phyloP scores from a whole-genome alignment of 2,113 vertebrate genomes.

The Anolis sagrei region DNA sequence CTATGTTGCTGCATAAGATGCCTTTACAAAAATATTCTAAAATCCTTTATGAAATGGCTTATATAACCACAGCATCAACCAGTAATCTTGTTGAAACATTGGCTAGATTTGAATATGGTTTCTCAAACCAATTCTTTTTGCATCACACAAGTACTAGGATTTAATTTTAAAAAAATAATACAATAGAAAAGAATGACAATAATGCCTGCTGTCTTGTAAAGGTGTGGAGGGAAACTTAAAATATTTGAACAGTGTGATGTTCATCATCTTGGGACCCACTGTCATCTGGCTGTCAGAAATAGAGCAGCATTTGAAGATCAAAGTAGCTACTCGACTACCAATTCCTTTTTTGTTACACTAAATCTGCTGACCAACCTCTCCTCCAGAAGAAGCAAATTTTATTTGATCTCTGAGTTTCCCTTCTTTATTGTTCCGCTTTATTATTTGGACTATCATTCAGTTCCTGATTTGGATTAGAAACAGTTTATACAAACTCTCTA shows the following conservation, averaged over 20 bases:
- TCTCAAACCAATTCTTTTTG: neutral
- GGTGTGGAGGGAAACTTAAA: neutral
- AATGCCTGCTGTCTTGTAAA: slow-evolving; percentile 28
- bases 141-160: neutral
- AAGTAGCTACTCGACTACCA: neutral
- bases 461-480: slow-evolving; percentile 9
- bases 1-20: neutral
- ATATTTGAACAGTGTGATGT: slow-evolving; percentile 5
- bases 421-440: neutral
- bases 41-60: neutral
- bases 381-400: neutral
- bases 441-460: neutral
- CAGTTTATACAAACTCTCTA: neutral
- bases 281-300: slow-evolving; percentile 18
- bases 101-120: neutral
- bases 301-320: slow-evolving; percentile 19
- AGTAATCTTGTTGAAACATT: too few relatives aligned
- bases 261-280: slow-evolving; percentile 19
- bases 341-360: neutral
- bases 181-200: neutral
- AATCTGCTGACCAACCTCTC: neutral
- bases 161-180: neutral
- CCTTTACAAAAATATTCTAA: neutral
- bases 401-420: neutral
- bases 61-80: too few relatives aligned